Percentiles rank a stretch among this genome's conserved stretches.
Evolutionary conservation across 2,113 vertebrate species (phyloP).

Genomic region (Elanus axillaris): DNA sequence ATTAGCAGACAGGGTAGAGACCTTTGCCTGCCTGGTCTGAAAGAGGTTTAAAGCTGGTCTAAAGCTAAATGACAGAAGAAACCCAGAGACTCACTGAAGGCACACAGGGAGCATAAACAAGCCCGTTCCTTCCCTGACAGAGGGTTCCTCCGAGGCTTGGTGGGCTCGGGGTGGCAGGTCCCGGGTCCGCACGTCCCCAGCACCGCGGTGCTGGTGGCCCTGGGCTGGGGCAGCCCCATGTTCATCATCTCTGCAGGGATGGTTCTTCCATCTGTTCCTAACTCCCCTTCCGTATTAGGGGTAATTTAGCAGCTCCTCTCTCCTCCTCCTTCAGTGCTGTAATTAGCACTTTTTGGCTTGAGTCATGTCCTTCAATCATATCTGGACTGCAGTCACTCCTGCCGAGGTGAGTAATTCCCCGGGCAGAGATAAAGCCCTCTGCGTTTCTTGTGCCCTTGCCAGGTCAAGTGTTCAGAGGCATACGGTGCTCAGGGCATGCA

Average conservation of each 20-base stretch:
- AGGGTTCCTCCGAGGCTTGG: neutral
- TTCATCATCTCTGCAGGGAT: neutral
- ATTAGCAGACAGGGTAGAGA: fast-evolving
- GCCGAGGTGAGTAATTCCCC: neutral
- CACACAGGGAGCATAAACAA: neutral
- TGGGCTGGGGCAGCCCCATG: neutral
- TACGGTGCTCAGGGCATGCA: neutral
- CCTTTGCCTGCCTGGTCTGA: neutral
- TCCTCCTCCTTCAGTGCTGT: neutral
- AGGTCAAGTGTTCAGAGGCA: neutral
- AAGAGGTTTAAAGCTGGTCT: neutral
- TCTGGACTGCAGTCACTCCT: neutral
- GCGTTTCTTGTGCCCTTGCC: neutral
- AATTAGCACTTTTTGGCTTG: neutral
- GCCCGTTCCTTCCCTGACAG: neutral
- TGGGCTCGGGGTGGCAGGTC: neutral
- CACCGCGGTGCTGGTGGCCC: neutral
- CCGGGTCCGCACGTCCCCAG: neutral
- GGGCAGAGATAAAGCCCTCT: neutral
- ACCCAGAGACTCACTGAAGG: neutral
- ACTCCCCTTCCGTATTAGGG: neutral
- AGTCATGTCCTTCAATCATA: neutral
- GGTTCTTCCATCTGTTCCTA: neutral
- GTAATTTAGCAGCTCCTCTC: neutral
- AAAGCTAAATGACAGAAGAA: neutral